Base-by-base conservation (phyloP, 2,888 invertebrate genomes). In the Deroplatys truncata region DNA sequence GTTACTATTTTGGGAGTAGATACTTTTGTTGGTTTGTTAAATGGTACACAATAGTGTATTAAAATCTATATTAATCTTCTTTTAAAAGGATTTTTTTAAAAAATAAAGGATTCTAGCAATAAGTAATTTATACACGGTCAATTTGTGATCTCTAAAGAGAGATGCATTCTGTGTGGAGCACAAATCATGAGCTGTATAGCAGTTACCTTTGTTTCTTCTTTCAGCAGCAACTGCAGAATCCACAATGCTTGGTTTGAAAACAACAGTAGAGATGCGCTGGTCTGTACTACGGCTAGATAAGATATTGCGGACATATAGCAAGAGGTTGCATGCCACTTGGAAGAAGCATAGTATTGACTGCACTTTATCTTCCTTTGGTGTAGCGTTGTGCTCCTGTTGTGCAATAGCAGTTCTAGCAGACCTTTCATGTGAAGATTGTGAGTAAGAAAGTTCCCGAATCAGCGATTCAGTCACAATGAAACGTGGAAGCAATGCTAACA, bases 401-500 rank as follows among this genome's bases (percentile, higher is more conserved):
- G 83, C 49, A 16, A 82, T 43, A 5, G 83, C 28, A 31, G 35
- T 43, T 28, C 82, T 83, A 91, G 0, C 90, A 82, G 82, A 90
- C 90, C 16, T 92, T 91, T 28, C 91, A 88, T 10, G 49, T 16
- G 85, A 28, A 28, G 85, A 16, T n/a, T 72, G 29, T 8, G 92
- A 90, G 91, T 93, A 92, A 92, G 93, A 91, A 92, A 94, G 91
- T 49, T 93, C 93, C 90, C 93, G 92, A 13, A 94, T 91, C 9
- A 92, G 91, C 83, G 91, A 92, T 91, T 94, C 94, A 90, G 94
- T 93, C 1, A 95, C 92, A 13, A 95, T 94, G 92, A 98, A 98
- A 90, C 97, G 95, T 7, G 96, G 95, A 91, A 98, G 94, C 88
- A 98, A 94, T 0, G 96, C 95, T 89, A 98, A 93, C 96, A 97